Conservation (phyloP, 2,888 invertebrate species). For the Aporophyla nigra region DNA sequence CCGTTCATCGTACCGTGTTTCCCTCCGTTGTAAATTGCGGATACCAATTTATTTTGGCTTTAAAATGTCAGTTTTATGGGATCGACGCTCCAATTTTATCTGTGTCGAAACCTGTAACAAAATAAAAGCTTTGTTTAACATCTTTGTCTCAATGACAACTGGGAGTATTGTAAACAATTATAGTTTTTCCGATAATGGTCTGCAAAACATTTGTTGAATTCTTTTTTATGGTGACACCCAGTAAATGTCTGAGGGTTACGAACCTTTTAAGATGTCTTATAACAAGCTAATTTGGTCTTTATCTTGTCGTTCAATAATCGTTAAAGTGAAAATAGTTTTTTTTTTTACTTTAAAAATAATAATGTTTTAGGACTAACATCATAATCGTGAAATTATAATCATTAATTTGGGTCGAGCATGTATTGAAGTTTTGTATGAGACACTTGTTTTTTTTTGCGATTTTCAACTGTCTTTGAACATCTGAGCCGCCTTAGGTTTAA, state of each 20-base stretch:
- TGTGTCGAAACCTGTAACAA: conserved; percentile 85
- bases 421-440: too few relatives aligned
- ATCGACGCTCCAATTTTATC: conserved; percentile 75
- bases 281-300: background rate
- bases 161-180: conserved; percentile 47
- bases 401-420: too few relatives aligned
- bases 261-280: conserved; percentile 12
- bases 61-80: conserved; percentile 80
- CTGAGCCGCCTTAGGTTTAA: too few relatives aligned
- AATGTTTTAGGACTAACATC: too few relatives aligned
- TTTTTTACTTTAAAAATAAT: too few relatives aligned
- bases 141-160: conserved; percentile 65
- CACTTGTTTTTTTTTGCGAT: too few relatives aligned
- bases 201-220: conserved; percentile 43
- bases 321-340: too few relatives aligned
- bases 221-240: conserved; percentile 29
- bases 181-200: conserved; percentile 52
- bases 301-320: too few relatives aligned
- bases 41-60: conserved; percentile 77
- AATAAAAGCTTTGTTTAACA: conserved; percentile 78
- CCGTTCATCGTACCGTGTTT: conserved; percentile 81
- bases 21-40: conserved; percentile 73
- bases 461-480: too few relatives aligned
- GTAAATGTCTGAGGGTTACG: conserved; percentile 6
- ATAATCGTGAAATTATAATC: too few relatives aligned